A percentile compares a stretch with the other conserved stretches of the same genome.
Conservation (phyloP, 2,797 vertebrate genomes). For the Amblyopsis hoosieri region DNA sequence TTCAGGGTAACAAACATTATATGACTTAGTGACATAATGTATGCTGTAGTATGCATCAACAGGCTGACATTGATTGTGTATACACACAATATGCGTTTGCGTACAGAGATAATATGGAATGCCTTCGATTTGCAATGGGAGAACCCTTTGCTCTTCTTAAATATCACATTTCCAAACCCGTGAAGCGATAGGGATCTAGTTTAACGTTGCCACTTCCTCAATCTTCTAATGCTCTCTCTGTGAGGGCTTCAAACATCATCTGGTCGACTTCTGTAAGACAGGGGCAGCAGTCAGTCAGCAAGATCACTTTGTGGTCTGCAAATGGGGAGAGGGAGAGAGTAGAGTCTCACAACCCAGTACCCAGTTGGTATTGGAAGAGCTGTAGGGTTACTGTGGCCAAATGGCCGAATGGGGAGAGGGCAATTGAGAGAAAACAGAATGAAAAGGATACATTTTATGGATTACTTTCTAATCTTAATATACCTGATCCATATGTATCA, state of each 20-base stretch:
- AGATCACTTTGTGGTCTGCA: constrained; percentile 40
- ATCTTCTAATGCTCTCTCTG: constrained; percentile 10
- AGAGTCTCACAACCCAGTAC: constrained; percentile 47
- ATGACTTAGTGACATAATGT: too few species aligned
- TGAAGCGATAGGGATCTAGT: constrained; percentile 21
- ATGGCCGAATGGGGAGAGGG: constrained; percentile 49
- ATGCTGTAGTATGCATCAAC: too few species aligned
- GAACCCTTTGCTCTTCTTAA: constrained; percentile 17
- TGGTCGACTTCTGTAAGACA: constrained; percentile 20
- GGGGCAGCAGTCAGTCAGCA: constrained; percentile 9
- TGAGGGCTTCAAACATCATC: constrained; percentile 24
- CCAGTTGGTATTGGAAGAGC: constrained; percentile 61
- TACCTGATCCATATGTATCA: too few species aligned
- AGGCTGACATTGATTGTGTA: background rate
- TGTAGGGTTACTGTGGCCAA: constrained; percentile 48
- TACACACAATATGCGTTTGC: background rate
- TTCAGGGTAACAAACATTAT: too few species aligned
- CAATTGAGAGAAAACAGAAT: constrained; percentile 26
- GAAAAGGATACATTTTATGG: constrained; percentile 33
- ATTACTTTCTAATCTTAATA: constrained; percentile 17
- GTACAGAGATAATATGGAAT: background rate
- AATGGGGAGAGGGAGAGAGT: constrained; percentile 22
- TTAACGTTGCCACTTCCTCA: background rate
- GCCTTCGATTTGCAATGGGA: background rate
- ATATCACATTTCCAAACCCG: constrained; percentile 13